Evolutionary conservation across 2,888 invertebrate genomes (phyloP), one percentile per base, ranked within the genome.

Genomic region (Poecilobothrus nobilitatus): DNA sequence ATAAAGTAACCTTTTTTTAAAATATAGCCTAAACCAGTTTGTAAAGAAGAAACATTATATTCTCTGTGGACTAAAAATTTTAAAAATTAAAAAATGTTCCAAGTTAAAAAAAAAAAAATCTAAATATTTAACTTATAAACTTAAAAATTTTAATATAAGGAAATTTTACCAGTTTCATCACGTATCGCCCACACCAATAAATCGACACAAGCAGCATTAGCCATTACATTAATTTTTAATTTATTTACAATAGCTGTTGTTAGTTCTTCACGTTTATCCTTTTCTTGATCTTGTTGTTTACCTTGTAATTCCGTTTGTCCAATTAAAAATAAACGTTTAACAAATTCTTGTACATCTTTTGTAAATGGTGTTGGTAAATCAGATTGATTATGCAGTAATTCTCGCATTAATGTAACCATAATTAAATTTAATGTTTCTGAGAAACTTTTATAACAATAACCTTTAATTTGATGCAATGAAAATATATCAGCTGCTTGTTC

Each of bases 131-230:
- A 15, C 44, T 61, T 62, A 63, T 33, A 64, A 53, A 53, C 3
- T 62, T 10, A 5, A 10, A 66, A 44, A 68, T 44, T 20, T 44
- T 18, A 63, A 65, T 18, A n/a, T 34, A n/a, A 65, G n/a, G 27
- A 18, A 62, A 64, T 73, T 77, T 84, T 81, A 95, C 96, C 95
- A 78, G 94, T 92, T 84, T 97, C 97, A 80, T 97, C 97, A 1
- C 92, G 91, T 73, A 97, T 95, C 1, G 97, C 96, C 98, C 98
- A 99, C 41, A 98, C 97, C 1, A 99, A 85, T 9, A 99, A 85
- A 81, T 99, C 97, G 0, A 99, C 95, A 78, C 97, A 98, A 1
- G 96, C 96, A 0, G 97, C 95, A 83, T 97, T 97, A 0, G 96
- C 95, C 89, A 95, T 94, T 0, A 97, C 95, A 77, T 95, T 95